These are phyloP conservation scores for Cantharis lateralis DNA, from an alignment of 2,888 invertebrate genomes.

Conservation along the genomic window DNA sequence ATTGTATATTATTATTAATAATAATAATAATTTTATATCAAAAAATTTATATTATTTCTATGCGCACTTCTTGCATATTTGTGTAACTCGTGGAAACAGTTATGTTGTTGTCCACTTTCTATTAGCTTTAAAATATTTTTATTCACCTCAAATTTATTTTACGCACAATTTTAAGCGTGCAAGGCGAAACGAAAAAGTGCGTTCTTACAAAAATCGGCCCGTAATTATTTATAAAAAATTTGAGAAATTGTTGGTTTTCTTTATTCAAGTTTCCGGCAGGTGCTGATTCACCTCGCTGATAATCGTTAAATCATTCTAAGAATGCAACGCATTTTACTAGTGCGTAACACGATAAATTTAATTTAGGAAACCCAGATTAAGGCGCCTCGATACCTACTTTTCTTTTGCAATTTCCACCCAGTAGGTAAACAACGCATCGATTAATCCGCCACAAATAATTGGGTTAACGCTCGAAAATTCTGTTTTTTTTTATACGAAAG, in stretches of 20 bases:
- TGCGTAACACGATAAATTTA: constrained; percentile 17
- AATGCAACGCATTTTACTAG: constrained; percentile 19
- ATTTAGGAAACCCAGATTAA: constrained; percentile 4
- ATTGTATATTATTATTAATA: background rate
- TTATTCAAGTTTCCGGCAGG: constrained; percentile 34
- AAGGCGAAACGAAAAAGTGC: background rate
- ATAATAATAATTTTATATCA: background rate
- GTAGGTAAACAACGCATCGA: background rate
- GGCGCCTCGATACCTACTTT: background rate
- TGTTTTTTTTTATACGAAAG: background rate
- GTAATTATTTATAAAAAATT: background rate
- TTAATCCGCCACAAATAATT: background rate
- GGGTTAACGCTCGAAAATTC: background rate
- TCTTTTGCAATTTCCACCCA: background rate
- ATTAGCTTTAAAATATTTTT: background rate
- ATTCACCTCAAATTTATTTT: background rate
- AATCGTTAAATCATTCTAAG: constrained; percentile 32
- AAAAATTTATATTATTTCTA: background rate
- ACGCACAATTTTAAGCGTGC: background rate
- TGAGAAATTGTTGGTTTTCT: constrained; percentile 20
- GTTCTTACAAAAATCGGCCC: background rate
- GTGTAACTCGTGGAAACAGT: background rate
- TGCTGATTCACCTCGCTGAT: constrained; percentile 32
- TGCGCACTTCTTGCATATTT: background rate
- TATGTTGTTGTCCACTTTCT: background rate